Percentiles rank a stretch among this genome's conserved stretches.
Evolutionary conservation across 2,113 vertebrate species (phyloP).

Genomic region (Desmodus rotundus): DNA sequence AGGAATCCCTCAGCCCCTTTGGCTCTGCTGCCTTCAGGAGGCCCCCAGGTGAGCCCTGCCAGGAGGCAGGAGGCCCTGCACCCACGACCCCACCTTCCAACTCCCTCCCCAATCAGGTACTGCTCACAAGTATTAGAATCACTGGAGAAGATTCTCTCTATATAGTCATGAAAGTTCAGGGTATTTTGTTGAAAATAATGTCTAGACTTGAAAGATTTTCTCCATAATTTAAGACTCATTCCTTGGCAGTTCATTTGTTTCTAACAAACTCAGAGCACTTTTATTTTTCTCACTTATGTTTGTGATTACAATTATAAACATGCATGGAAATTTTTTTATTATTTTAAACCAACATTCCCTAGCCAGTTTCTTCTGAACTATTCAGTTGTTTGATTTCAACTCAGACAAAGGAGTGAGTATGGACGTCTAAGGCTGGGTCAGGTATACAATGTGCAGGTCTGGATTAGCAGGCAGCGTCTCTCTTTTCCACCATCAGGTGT

Average conservation of each 20-base stretch:
- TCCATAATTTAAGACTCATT: neutral
- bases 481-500: fast-evolving
- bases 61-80: fast-evolving
- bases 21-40: fast-evolving
- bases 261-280: neutral
- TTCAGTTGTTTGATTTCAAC: neutral
- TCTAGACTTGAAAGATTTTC: neutral
- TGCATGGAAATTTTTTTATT: neutral
- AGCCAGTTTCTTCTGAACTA: neutral
- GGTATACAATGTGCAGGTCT: fast-evolving
- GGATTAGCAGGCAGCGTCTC: fast-evolving
- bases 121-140: fast-evolving
- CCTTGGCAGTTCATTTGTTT: neutral
- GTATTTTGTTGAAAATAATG: fast-evolving
- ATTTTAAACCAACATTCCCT: fast-evolving
- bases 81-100: fast-evolving
- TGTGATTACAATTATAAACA: neutral
- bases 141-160: neutral
- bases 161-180: too few relatives aligned
- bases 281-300: neutral
- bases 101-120: neutral
- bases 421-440: fast-evolving
- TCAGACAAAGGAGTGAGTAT: neutral
- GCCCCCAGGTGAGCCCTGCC: fast-evolving
- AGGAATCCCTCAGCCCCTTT: fast-evolving